Conservation (phyloP, 2,113 vertebrate species). For the Ranitomeya imitator region DNA sequence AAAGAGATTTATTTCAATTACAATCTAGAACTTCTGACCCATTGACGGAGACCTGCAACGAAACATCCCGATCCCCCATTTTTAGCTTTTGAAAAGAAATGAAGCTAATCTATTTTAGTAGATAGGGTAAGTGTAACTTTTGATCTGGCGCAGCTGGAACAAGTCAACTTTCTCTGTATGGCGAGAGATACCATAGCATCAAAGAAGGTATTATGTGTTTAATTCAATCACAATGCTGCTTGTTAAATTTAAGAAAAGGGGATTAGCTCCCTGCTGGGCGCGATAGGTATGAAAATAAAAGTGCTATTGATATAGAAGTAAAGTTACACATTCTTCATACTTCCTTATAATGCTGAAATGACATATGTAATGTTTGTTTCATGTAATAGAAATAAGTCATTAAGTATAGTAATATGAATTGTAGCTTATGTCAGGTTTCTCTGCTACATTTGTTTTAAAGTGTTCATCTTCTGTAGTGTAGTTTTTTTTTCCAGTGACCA, state of each 20-base stretch:
- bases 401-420: not conserved
- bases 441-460: not conserved
- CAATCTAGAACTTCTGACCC: constrained; percentile 44
- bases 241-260: constrained; percentile 44
- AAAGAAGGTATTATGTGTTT: constrained; percentile 53
- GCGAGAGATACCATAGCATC: constrained; percentile 52
- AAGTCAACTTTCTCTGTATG: constrained; percentile 50
- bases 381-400: not conserved
- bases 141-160: constrained; percentile 54
- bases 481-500: constrained; percentile 9
- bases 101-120: constrained; percentile 59
- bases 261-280: constrained; percentile 25
- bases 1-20: constrained; percentile 58
- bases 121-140: constrained; percentile 55
- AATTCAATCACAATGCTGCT: constrained; percentile 50
- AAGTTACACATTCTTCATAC: not conserved
- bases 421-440: not conserved
- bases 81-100: constrained; percentile 53
- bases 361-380: not conserved
- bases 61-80: constrained; percentile 24
- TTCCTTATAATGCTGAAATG: not conserved
- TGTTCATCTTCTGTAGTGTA: not conserved
- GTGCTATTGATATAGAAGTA: constrained; percentile 21
- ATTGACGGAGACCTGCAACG: constrained; percentile 30
- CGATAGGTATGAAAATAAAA: constrained; percentile 42